Percentiles rank a stretch among this genome's conserved stretches.
Conservation (phyloP, 2,113 vertebrate genomes). For the Laticauda laticaudata region DNA sequence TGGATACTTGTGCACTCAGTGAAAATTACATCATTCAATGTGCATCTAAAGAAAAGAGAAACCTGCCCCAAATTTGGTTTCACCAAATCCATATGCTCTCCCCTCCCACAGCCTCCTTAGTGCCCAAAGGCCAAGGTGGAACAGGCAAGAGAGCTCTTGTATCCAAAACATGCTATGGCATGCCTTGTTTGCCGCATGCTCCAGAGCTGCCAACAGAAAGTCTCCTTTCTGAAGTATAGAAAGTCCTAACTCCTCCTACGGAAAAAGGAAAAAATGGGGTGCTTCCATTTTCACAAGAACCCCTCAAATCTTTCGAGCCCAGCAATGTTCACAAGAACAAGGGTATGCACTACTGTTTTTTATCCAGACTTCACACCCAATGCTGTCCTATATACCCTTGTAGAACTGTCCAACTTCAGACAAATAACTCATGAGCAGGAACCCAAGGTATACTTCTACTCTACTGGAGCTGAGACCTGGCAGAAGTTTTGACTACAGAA, state of each 20-base stretch:
- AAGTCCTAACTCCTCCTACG: background rate
- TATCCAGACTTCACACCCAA: too few species aligned
- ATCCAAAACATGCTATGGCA: background rate
- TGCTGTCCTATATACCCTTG: background rate
- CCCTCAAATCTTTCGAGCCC: background rate
- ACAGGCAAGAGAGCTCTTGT: background rate
- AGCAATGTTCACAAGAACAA: background rate
- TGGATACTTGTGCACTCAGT: background rate
- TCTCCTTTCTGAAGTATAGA: conserved; percentile 1
- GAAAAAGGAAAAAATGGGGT: too few species aligned
- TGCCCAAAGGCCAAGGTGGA: background rate
- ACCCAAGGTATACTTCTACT: background rate
- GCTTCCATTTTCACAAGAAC: background rate
- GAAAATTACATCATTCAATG: background rate
- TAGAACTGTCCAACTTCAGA: background rate
- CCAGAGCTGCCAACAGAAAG: conserved; percentile 3
- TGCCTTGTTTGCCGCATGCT: background rate
- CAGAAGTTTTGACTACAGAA: background rate
- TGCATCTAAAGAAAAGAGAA: background rate
- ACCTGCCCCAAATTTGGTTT: background rate
- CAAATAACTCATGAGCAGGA: background rate
- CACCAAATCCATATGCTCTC: rapidly evolving
- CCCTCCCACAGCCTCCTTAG: background rate
- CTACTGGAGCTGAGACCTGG: background rate
- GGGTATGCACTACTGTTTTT: background rate